Evolutionary conservation across 2,797 vertebrate species (phyloP).

Genomic region (Siniperca undulata): DNA sequence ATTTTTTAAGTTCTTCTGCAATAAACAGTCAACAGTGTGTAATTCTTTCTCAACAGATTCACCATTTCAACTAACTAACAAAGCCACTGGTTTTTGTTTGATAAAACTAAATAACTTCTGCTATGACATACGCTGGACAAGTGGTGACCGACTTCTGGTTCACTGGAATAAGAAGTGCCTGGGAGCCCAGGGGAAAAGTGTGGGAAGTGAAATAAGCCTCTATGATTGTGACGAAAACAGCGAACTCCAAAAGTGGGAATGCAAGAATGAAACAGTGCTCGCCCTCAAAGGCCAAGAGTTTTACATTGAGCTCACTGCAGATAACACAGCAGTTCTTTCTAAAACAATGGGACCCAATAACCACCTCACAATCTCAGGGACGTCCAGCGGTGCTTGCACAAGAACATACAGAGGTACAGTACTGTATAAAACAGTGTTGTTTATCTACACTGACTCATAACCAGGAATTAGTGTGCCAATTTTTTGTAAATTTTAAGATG

Average conservation of each 20-base stretch:
- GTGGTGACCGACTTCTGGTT: conserved; percentile 86
- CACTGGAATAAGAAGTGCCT: conserved; percentile 84
- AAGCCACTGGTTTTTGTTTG: conserved; percentile 59
- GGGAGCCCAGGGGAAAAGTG: conserved; percentile 85
- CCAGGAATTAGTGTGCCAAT: not conserved
- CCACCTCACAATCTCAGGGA: conserved; percentile 88
- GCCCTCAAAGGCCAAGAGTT: conserved; percentile 86
- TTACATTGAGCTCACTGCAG: conserved; percentile 86
- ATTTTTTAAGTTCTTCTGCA: not conserved
- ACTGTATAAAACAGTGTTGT: not conserved
- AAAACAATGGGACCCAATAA: conserved; percentile 85
- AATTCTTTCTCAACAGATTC: conserved; percentile 57
- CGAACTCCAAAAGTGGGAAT: conserved; percentile 92
- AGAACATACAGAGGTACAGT: conserved; percentile 90
- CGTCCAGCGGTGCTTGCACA: conserved; percentile 88
- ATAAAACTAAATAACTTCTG: conserved; percentile 33
- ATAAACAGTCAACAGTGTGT: not conserved
- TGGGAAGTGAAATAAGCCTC: conserved; percentile 85
- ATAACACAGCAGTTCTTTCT: conserved; percentile 78
- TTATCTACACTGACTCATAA: not conserved
- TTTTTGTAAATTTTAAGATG: not conserved
- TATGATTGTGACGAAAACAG: conserved; percentile 87
- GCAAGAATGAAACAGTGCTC: conserved; percentile 88
- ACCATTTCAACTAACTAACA: conserved; percentile 63
- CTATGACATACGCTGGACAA: conserved; percentile 87